Evolutionary conservation across 2,113 vertebrate genomes (phyloP).

Genomic region (Miniopterus natalensis): DNA sequence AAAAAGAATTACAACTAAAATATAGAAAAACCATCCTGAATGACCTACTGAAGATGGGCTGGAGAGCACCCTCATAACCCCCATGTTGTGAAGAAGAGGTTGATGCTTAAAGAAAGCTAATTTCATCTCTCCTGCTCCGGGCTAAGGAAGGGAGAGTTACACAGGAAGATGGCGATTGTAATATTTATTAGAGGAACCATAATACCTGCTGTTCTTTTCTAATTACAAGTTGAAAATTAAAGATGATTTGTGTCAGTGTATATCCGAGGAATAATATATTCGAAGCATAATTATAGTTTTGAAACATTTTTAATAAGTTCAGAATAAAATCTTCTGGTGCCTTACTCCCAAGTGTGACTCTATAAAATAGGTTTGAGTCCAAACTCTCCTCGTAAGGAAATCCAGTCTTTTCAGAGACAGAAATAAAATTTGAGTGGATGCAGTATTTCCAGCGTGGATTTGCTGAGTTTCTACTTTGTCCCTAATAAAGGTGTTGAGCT

Average conservation of each 20-base stretch:
- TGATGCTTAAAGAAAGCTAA: neutral
- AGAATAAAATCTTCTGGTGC: neutral
- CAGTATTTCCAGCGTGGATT: neutral
- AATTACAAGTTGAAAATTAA: neutral
- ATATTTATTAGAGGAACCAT: neutral
- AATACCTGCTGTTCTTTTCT: neutral
- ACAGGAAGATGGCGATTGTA: neutral
- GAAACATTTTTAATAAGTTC: neutral
- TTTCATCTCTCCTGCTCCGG: neutral
- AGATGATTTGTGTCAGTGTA: neutral
- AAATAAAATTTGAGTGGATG: slow-evolving; percentile 8
- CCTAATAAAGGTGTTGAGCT: neutral
- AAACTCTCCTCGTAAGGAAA: neutral
- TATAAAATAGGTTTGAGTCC: neutral
- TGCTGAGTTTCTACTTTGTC: neutral
- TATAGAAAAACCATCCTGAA: no score
- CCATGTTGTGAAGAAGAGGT: neutral
- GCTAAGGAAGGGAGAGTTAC: neutral
- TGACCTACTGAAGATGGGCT: no score
- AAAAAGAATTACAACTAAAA: no score
- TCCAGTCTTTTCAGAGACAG: neutral
- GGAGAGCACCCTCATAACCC: no score
- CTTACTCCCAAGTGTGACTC: neutral
- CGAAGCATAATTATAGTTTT: neutral
- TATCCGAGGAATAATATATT: neutral